Conservation (phyloP, 2,888 invertebrate genomes). For the Palloptera scutellata region DNA sequence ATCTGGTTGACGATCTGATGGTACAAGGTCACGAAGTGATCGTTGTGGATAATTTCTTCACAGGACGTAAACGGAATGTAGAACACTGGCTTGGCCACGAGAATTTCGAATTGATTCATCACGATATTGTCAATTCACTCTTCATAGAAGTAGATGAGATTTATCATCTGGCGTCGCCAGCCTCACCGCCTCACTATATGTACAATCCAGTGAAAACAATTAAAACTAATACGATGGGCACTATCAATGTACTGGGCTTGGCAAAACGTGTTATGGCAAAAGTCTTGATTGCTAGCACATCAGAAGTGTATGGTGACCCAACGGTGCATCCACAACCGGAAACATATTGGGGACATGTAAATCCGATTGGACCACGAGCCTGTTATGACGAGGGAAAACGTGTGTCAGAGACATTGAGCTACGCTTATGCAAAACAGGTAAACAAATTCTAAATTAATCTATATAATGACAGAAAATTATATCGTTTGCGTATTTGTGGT, state of each 20-base stretch:
- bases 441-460: constrained; percentile 18
- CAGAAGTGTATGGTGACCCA: constrained; percentile 99
- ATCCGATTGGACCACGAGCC: constrained; percentile 95
- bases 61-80: constrained; percentile 94
- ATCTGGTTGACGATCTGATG: constrained; percentile 95
- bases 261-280: constrained; percentile 92
- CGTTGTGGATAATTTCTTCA: constrained; percentile 98
- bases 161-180: constrained; percentile 98
- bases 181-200: constrained; percentile 99
- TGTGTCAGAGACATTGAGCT: constrained; percentile 92
- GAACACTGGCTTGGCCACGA: constrained; percentile 99
- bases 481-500: no score
- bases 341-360: constrained; percentile 99
- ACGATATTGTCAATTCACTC: constrained; percentile 97
- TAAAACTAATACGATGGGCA: constrained; percentile 96
- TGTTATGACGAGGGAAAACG: constrained; percentile 99
- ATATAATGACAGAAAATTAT: no score
- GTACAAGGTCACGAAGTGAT: constrained; percentile 94
- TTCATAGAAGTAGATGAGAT: constrained; percentile 98
- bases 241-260: constrained; percentile 90
- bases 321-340: constrained; percentile 98
- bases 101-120: constrained; percentile 98
- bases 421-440: constrained; percentile 93
- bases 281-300: constrained; percentile 96
- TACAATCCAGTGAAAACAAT: constrained; percentile 99